Base-by-base conservation (phyloP, 2,888 invertebrate species). In the Listrodromus nycthemerus region DNA sequence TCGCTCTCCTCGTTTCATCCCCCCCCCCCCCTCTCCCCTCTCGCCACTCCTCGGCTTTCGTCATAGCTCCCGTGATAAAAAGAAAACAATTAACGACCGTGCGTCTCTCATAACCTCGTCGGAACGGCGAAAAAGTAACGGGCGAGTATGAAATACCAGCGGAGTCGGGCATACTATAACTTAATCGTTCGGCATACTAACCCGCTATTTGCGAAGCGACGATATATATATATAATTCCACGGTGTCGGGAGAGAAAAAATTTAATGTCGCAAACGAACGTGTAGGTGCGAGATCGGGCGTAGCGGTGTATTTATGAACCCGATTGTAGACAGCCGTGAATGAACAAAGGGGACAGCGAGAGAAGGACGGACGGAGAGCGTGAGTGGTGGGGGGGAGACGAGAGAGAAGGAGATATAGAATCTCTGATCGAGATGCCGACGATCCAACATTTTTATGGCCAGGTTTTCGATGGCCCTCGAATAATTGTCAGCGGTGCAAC, bases 401-500 rank as follows among this genome's bases (percentile, higher is more conserved):
- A 16, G 16, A 1, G 21, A 13, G 58, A 7, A 10, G 37, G 37
- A 37, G 37, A 37, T 7, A 37, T 37, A 24, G 24, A 61, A 27
- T 61, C 41, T 74, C n/a, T 19, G 77, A 76, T 86, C 87, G 86
- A 73, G 80, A 82, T 85, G 70, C 78, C 84, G 83, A 84, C 84
- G 86, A 79, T 83, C 69, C 82, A 81, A 79, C 85, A 85, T 86
- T 86, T 84, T 85, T 86, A 85, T 85, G 77, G 80, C 58, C 82
- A 77, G 82, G 81, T 80, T 86, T 85, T 83, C 81, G 69, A 74
- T 66, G 73, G 76, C 85, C 75, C 82, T 85, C 80, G 84, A 86
- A 86, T 85, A 85, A 86, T 86, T 85, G 85, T 86, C 84, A 83
- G 84, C 84, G 84, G 83, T 76, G 85, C 86, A 86, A 86, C 86